Evolutionary conservation across 2,797 vertebrate genomes (phyloP), one percentile per base, ranked within the genome.

Genomic region (Astyanax mexicanus): DNA sequence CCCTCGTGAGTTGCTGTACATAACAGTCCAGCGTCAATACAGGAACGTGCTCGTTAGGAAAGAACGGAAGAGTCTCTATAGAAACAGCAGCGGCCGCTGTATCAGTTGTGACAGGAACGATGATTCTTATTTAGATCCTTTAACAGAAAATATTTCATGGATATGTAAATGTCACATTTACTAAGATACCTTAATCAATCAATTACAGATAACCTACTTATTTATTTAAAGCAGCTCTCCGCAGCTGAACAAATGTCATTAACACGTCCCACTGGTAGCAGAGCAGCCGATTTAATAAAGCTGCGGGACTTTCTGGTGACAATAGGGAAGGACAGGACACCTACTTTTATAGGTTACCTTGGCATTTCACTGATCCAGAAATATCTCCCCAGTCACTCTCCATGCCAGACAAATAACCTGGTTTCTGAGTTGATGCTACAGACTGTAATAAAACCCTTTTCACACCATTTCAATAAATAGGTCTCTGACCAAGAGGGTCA

Each of bases 351-450:
- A 57, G 61, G 55, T 80, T 58, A 80, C 66, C 74, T 70, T 78
- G 76, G 76, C 70, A 77, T 77, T 78, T 72, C 44, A 45, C 60
- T 29, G 75, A 74, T 42, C 74, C 15, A 75, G 51, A 80, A 75
- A 81, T 60, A 80, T 73, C 69, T 78, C 37, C 37, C 13, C 23
- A 68, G 32, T n/a, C 17, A 9, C 29, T 67, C 49, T 25, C 40
- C 21, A 45, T 37, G 23, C 51, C 7, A 60, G 49, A 79, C 57
- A 73, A 74, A 81, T 64, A 37, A 57, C 58, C 49, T 32, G 0
- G 19, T 54, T 75, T 75, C 66, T 35, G 76, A 74, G 47, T 11
- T 49, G 13, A 42, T n/a, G n/a, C 44, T 47, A 49, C 23, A 67
- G 8, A 25, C 3, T 47, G 55, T 61, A 76, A 64, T 45, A 19